Evolutionary conservation across 2,888 invertebrate species (phyloP).

Genomic region (Ophraella communa): DNA sequence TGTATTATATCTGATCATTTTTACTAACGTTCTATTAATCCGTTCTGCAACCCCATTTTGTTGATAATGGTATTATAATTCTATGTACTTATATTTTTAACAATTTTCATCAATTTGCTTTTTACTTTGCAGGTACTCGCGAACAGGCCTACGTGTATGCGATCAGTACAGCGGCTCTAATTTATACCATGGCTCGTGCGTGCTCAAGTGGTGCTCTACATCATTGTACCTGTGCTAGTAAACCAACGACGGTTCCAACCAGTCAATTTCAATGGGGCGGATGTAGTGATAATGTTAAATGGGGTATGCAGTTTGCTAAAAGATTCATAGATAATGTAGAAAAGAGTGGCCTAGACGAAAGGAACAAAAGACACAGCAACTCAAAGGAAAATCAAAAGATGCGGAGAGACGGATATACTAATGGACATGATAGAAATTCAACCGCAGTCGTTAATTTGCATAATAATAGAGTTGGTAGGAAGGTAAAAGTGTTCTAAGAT

Average conservation of each 20-base stretch:
- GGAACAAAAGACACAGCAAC: slow-evolving; percentile 58
- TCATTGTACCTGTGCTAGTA: slow-evolving; percentile 80
- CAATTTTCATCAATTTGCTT: background rate
- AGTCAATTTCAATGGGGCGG: slow-evolving; percentile 86
- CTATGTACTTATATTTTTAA: background rate
- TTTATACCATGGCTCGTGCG: slow-evolving; percentile 78
- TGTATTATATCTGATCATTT: too few relatives aligned
- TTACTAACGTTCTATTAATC: too few relatives aligned
- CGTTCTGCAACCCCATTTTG: too few relatives aligned
- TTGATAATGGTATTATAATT: too few relatives aligned
- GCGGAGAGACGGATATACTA: slow-evolving; percentile 55
- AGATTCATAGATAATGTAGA: slow-evolving; percentile 74
- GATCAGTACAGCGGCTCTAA: slow-evolving; percentile 79
- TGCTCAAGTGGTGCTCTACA: slow-evolving; percentile 78
- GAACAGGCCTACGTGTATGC: slow-evolving; percentile 89
- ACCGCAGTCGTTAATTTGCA: slow-evolving; percentile 79
- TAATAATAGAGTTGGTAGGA: slow-evolving; percentile 78
- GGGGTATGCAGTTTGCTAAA: slow-evolving; percentile 75
- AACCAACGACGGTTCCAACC: slow-evolving; percentile 70
- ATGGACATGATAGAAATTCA: slow-evolving; percentile 53
- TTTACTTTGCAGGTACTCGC: slow-evolving; percentile 72
- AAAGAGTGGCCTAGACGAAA: slow-evolving; percentile 58
- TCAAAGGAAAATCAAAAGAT: slow-evolving; percentile 22
- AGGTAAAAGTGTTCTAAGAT: slow-evolving; percentile 61
- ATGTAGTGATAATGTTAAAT: slow-evolving; percentile 77